Evolutionary conservation across 2,113 vertebrate genomes (phyloP).

Genomic region (Excalfactoria chinensis): DNA sequence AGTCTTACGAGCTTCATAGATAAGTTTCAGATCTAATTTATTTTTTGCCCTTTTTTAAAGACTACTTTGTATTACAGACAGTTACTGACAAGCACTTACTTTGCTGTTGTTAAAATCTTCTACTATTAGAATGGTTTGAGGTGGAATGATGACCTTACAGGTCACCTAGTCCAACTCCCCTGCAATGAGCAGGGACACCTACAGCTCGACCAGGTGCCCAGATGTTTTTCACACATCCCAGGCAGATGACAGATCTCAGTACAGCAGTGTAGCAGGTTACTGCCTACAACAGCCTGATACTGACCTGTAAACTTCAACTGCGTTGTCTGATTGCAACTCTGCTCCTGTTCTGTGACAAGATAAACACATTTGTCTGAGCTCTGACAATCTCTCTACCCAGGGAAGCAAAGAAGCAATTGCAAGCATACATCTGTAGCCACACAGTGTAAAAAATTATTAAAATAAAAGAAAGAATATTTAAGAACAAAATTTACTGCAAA

Average conservation of each 20-base stretch:
- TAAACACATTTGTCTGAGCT: not conserved
- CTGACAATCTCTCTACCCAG: not conserved
- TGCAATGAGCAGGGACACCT: too few relatives aligned
- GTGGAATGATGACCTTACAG: too few relatives aligned
- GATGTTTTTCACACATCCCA: not conserved
- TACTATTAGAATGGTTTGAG: too few relatives aligned
- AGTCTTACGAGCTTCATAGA: not conserved
- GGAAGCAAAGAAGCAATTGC: not conserved
- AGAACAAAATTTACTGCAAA: not conserved
- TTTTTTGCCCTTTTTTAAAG: not conserved
- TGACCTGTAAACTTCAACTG: not conserved
- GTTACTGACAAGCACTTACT: not conserved
- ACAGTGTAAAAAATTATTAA: not conserved
- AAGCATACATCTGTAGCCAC: fast-evolving
- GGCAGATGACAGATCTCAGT: not conserved
- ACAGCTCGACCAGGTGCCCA: not conserved
- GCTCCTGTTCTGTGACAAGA: not conserved
- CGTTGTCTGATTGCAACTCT: not conserved
- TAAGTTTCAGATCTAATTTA: not conserved
- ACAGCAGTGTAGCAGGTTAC: not conserved
- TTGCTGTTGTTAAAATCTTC: not conserved
- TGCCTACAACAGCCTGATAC: not conserved
- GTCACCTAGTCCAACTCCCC: too few relatives aligned
- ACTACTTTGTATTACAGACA: not conserved
- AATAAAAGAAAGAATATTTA: not conserved